Base-by-base conservation (phyloP, 1,140 invertebrate species). In the Bombus huntii region DNA sequence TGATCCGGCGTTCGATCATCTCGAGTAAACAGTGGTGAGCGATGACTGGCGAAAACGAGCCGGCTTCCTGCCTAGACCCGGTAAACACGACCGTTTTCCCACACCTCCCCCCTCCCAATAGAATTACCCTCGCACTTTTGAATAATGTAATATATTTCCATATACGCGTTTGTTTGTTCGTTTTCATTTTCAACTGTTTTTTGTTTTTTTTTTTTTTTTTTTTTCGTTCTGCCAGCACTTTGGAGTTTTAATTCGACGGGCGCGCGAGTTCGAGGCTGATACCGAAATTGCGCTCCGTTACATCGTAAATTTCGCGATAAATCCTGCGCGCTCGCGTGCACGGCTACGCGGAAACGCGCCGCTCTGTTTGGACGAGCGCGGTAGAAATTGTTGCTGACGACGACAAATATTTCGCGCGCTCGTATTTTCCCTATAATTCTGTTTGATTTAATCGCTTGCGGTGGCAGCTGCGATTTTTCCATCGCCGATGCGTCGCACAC, bases 1-100 rank as follows among this genome's bases (percentile, higher is more conserved):
- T 83, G 87, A 88, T 90, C 81, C 79, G 74, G 68, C 53, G 80
- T 87, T 91, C 82, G 65, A 87, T 91, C 87, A 90, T 72, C 66
- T 34, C 81, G 73, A n/a, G 87, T 85, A 90, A 90, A 91, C 80
- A 87, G n/a, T 82, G 73, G 77, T 77, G 77, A 83, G 62, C 59
- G 85, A 75, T 66, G 74, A 83, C 65, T 65, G 34, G 57, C 73
- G n/a, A 81, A 37, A 79, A 37, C 65, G 62, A 70, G 75, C n/a
- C 72, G 34, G n/a, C 42, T 81, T 66, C 76, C 47, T 71, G 68
- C 34, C 37, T 44, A 71, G 75, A 71, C 12, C 74, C 53, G 75
- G 66, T 78, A 84, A 84, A 84, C 75, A 84, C 3, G 22, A 34
- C 39, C n/a, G 53, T 62, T 72, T 78, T 42, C 13, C 18, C 10